A percentile compares a stretch with the other conserved stretches of the same genome.
Conservation (phyloP, 2,888 invertebrate genomes). For the Stenoptilia bipunctidactyla region DNA sequence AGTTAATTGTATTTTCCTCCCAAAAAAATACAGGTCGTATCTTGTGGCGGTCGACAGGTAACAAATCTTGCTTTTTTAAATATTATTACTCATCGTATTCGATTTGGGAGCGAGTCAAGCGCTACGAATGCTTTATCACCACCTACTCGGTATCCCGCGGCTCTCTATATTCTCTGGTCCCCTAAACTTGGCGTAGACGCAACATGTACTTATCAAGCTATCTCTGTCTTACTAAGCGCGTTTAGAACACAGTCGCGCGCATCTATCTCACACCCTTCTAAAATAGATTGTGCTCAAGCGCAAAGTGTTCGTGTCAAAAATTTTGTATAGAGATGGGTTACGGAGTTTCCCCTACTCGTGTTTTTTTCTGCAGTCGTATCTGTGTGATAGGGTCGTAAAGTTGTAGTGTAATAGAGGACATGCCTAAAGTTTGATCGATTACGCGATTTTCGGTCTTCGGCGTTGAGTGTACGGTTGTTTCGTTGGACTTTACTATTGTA, state of each 20-base stretch:
- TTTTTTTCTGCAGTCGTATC: slow-evolving; percentile 63
- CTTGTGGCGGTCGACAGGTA: slow-evolving; percentile 64
- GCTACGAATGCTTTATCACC: slow-evolving; percentile 71
- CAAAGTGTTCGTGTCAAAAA: slow-evolving; percentile 69
- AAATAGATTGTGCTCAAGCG: slow-evolving; percentile 71
- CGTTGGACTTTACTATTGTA: slow-evolving; percentile 51
- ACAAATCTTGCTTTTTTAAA: slow-evolving; percentile 69
- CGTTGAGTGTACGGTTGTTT: slow-evolving; percentile 19
- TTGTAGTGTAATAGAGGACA: slow-evolving; percentile 14
- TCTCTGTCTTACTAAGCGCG: slow-evolving; percentile 42
- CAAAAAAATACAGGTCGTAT: slow-evolving; percentile 60
- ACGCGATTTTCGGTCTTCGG: too few relatives aligned
- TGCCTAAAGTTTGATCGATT: too few relatives aligned
- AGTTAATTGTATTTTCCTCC: slow-evolving; percentile 67
- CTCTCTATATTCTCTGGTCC: slow-evolving; percentile 59
- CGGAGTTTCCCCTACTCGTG: slow-evolving; percentile 67
- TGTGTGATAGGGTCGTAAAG: slow-evolving; percentile 60
- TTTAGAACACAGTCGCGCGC: slow-evolving; percentile 36
- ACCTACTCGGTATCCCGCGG: slow-evolving; percentile 69
- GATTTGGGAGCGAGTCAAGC: slow-evolving; percentile 61
- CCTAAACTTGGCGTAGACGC: slow-evolving; percentile 69
- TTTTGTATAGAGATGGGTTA: slow-evolving; percentile 67
- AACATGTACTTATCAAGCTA: slow-evolving; percentile 54
- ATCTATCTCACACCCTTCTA: slow-evolving; percentile 57
- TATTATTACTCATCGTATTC: slow-evolving; percentile 70